phyloP scores from a whole-genome alignment of 2,797 vertebrate genomes.

The Diceros bicornis region DNA sequence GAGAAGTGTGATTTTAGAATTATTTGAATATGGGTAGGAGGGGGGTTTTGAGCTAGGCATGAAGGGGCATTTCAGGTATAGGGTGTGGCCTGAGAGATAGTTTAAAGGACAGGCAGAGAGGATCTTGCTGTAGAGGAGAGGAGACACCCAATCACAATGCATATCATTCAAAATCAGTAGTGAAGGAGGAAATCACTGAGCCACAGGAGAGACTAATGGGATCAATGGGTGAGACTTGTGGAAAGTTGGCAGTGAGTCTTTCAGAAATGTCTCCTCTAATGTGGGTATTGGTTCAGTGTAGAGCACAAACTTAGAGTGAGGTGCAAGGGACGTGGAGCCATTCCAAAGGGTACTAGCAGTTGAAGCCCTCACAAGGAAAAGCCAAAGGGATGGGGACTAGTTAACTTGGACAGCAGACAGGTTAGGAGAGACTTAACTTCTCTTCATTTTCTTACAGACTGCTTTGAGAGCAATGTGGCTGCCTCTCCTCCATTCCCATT shows the following conservation, averaged over 20 bases:
- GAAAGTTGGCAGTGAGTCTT: background rate
- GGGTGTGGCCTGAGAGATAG: background rate
- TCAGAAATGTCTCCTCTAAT: background rate
- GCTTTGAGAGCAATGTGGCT: background rate
- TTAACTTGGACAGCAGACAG: background rate
- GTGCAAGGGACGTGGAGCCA: background rate
- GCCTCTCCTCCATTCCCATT: background rate
- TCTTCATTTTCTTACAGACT: background rate
- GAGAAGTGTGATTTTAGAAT: background rate
- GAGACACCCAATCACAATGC: background rate
- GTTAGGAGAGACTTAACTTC: background rate
- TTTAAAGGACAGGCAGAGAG: background rate
- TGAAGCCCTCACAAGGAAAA: background rate
- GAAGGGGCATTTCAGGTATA: background rate
- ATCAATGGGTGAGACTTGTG: background rate
- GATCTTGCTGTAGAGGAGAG: background rate
- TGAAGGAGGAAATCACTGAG: background rate
- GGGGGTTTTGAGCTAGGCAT: background rate
- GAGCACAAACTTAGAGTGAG: background rate
- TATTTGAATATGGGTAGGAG: constrained; percentile 53
- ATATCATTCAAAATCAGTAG: background rate
- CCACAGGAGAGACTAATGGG: background rate
- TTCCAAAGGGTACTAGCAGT: background rate
- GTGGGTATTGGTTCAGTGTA: background rate
- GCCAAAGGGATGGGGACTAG: background rate